Percentiles rank a stretch among this genome's conserved stretches.
Evolutionary conservation across 2,113 vertebrate species (phyloP).

Genomic region (Danionella cerebrum): DNA sequence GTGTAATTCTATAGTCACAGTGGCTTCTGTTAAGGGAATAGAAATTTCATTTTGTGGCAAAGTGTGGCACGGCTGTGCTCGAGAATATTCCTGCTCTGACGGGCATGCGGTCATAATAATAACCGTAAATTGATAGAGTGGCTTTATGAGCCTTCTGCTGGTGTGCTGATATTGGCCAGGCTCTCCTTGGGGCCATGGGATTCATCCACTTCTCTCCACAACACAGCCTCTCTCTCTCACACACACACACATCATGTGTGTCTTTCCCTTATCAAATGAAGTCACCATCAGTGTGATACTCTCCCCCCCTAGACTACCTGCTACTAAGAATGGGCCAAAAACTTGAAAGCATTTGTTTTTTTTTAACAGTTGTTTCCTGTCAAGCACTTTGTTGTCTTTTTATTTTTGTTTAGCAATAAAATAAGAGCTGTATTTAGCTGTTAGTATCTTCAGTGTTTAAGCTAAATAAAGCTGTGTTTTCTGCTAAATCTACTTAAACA

Average conservation of each 20-base stretch:
- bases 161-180: slow-evolving; percentile 36
- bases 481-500: too few relatives aligned
- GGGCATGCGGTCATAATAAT: slow-evolving; percentile 37
- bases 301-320: slow-evolving; percentile 18
- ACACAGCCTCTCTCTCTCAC: slow-evolving; percentile 36
- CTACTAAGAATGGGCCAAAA: slow-evolving; percentile 28
- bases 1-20: slow-evolving; percentile 32
- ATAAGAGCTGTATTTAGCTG: too few relatives aligned
- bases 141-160: slow-evolving; percentile 37
- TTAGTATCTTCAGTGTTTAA: too few relatives aligned
- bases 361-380: slow-evolving; percentile 39
- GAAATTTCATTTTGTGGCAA: slow-evolving; percentile 22
- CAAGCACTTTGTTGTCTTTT: neutral
- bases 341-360: slow-evolving; percentile 38
- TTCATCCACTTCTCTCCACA: slow-evolving; percentile 20
- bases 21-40: slow-evolving; percentile 27
- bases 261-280: slow-evolving; percentile 39
- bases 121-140: slow-evolving; percentile 39
- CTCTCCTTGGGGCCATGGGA: slow-evolving; percentile 29
- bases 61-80: slow-evolving; percentile 6
- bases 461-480: too few relatives aligned
- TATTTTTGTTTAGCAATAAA: neutral
- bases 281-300: slow-evolving; percentile 5
- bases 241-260: slow-evolving; percentile 37
- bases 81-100: slow-evolving; percentile 31